phyloP scores from a whole-genome alignment of 2,797 vertebrate genomes.

The Danionella dracula region DNA sequence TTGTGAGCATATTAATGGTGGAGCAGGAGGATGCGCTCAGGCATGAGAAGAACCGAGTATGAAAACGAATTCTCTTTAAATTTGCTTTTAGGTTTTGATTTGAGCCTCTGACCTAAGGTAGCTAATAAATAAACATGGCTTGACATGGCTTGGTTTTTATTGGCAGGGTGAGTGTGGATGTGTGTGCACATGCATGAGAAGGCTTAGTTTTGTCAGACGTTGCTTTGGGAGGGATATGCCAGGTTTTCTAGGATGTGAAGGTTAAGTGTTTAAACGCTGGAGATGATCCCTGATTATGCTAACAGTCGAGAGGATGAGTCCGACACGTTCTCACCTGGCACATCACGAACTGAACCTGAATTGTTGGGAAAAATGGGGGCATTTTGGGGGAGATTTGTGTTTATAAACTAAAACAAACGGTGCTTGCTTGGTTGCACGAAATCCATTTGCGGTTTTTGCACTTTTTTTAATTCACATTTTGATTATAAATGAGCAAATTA shows the following conservation, averaged over 20 bases:
- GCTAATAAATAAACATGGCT: slow-evolving; percentile 12
- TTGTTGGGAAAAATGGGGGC: too few species aligned
- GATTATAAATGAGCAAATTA: too few species aligned
- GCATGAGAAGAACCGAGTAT: neutral
- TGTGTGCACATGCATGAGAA: neutral
- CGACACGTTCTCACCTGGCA: neutral
- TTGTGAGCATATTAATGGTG: slow-evolving; percentile 6
- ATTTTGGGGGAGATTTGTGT: too few species aligned
- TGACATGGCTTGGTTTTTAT: slow-evolving; percentile 14
- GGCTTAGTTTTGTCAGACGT: neutral
- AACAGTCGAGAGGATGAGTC: neutral
- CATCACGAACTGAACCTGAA: too few species aligned
- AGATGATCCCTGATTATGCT: neutral
- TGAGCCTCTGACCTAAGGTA: slow-evolving; percentile 14
- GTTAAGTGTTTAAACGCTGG: neutral
- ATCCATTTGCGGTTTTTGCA: too few species aligned
- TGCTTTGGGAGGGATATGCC: neutral
- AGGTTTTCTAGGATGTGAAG: neutral
- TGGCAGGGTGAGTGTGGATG: neutral
- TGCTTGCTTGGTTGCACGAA: too few species aligned
- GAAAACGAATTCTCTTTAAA: slow-evolving; percentile 1
- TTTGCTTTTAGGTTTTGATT: slow-evolving; percentile 5
- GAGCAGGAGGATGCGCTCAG: slow-evolving; percentile 3
- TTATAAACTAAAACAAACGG: too few species aligned
- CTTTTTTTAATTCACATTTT: too few species aligned